Base-by-base conservation (phyloP, 2,113 vertebrate species). In the Tetrao urogallus region DNA sequence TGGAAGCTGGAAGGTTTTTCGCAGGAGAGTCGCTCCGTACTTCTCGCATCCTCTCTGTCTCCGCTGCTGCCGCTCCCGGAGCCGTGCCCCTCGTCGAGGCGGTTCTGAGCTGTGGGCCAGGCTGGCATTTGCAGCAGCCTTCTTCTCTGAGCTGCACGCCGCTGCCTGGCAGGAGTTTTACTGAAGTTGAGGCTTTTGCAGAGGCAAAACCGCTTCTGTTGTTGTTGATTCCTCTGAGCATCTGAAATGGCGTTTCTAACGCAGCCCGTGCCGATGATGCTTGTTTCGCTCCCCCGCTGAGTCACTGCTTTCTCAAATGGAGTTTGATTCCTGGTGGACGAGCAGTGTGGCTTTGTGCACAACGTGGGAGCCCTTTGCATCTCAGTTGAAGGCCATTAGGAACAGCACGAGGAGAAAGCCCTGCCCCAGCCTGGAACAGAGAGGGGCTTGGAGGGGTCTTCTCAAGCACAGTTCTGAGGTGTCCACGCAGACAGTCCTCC, bases 201-300 rank as follows among this genome's bases (percentile, higher is more conserved):
- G 36, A 15, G 57, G 13, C 77, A 47, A 20, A 11, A 4, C 24
- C 50, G 2, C 22, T 57, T 45, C 70, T 50, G 0, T 7, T 36
- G 80, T 60, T 73, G 57, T 45, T 36, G n/a, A 1, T 63, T 36
- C 21, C 38, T 57, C 42, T 47, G 56, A 74, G 76, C 18, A 11
- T 57, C 56, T 18, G 54, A 32, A 19, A 17, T 8, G 69, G 36
- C 8, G 0, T 36, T 54, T 36, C 40, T 13, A 10, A 0, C 4
- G 45, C 66, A 64, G 57, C 52, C 56, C 20, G 4, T 4, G 84
- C 42, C 56, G 36, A 2, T 45, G 32, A n/a, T 77, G 40, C 83
- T 74, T 48, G 0, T 27, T 61, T 7, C 25, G 10, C 65, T 36
- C 50, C 56, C 82, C 72, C 15, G 48, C 50, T 10, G 7, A 45